Percentiles rank a stretch among this genome's conserved stretches.
Evolutionary conservation across 2,797 vertebrate genomes (phyloP).

Genomic region (Chromis chromis): DNA sequence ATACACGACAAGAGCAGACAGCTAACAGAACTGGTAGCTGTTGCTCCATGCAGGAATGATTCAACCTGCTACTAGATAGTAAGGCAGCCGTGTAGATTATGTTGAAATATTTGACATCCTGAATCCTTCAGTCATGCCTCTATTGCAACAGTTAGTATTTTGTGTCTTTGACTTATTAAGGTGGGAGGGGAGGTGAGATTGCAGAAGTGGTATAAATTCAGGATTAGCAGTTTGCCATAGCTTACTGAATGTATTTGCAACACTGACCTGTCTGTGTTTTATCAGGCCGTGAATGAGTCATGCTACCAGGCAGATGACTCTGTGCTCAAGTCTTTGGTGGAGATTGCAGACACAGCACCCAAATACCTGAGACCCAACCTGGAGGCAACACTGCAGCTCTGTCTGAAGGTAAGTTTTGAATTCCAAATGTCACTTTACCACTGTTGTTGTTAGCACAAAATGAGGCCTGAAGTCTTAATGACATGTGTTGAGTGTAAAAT

Average conservation of each 20-base stretch:
- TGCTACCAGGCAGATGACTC: constrained; percentile 97
- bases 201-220: neutral
- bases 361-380: constrained; percentile 96
- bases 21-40: too few species aligned
- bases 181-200: neutral
- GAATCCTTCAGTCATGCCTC: neutral
- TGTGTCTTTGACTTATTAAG: neutral
- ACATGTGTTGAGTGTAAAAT: neutral
- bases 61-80: neutral
- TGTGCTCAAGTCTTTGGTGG: constrained; percentile 97
- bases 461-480: neutral
- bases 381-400: constrained; percentile 95
- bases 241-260: neutral
- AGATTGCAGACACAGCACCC: constrained; percentile 97
- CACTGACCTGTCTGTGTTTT: constrained; percentile 9
- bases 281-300: constrained; percentile 95
- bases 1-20: too few species aligned
- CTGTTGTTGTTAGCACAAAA: neutral
- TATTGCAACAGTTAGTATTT: neutral
- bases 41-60: too few species aligned
- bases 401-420: constrained; percentile 89
- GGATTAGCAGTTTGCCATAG: neutral
- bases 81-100: neutral
- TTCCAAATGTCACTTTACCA: accelerated
- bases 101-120: too few species aligned